These are phyloP conservation scores for Eptatretus burgeri DNA, from an alignment of 2,113 vertebrate species.

Conservation along the genomic window DNA sequence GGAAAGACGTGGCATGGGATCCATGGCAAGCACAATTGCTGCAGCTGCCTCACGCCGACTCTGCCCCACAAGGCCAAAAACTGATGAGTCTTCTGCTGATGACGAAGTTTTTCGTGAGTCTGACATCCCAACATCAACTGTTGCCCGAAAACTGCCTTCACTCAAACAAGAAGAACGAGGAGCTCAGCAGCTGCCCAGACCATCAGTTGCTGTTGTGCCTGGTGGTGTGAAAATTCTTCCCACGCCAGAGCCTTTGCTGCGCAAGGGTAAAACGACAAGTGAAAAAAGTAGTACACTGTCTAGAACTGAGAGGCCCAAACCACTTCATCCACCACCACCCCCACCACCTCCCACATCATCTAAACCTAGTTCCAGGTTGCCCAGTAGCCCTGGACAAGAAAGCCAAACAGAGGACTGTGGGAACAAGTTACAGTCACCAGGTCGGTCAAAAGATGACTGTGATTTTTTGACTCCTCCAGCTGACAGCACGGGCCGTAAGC, in stretches of 20 bases:
- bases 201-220: constrained; percentile 16
- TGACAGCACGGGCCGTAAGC: too few species aligned
- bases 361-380: constrained; percentile 27
- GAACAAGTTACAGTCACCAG: constrained; percentile 7
- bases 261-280: constrained; percentile 30
- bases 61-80: too few species aligned
- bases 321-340: constrained; percentile 26
- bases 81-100: not conserved
- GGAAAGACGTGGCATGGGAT: constrained; percentile 31
- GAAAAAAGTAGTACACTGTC: constrained; percentile 19
- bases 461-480: too few species aligned
- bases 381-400: constrained; percentile 36
- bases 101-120: constrained; percentile 47
- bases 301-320: constrained; percentile 34
- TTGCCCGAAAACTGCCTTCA: constrained; percentile 24
- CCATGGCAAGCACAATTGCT: constrained; percentile 37
- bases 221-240: constrained; percentile 18
- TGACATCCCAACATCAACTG: constrained; percentile 38
- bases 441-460: too few species aligned
- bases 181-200: constrained; percentile 28
- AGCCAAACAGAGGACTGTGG: constrained; percentile 15
- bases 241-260: constrained; percentile 27
- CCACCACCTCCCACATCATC: constrained; percentile 18
- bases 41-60: constrained; percentile 17
- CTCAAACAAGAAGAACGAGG: constrained; percentile 14